A percentile compares a stretch with the other conserved stretches of the same genome.
phyloP scores from a whole-genome alignment of 1,140 invertebrate species.

The Ceratosolen solmsi region DNA sequence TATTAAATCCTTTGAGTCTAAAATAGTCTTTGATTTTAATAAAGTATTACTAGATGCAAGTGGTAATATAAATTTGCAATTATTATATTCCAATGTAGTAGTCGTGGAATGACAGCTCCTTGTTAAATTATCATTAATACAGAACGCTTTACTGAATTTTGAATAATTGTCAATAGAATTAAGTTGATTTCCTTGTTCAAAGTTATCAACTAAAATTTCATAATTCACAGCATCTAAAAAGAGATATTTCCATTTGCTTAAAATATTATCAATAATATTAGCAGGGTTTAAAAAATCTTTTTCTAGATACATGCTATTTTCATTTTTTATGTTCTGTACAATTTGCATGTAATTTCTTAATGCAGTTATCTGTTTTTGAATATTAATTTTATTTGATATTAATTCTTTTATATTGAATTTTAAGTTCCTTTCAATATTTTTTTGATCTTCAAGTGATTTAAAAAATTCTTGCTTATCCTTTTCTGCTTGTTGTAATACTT shows the following conservation, averaged over 20 bases:
- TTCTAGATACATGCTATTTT: slow-evolving; percentile 46
- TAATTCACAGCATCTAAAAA: slow-evolving; percentile 55
- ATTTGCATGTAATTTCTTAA: slow-evolving; percentile 65
- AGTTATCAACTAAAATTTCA: slow-evolving; percentile 43
- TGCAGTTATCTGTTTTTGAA: slow-evolving; percentile 65
- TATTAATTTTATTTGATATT: slow-evolving; percentile 61
- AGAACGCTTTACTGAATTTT: slow-evolving; percentile 22
- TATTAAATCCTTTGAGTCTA: slow-evolving; percentile 4
- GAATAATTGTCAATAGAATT: slow-evolving; percentile 6
- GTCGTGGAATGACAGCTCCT: neutral
- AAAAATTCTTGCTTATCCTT: slow-evolving; percentile 70
- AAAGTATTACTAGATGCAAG: slow-evolving; percentile 1
- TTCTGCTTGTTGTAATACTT: slow-evolving; percentile 69
- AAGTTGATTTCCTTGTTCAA: slow-evolving; percentile 37
- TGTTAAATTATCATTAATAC: neutral
- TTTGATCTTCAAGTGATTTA: slow-evolving; percentile 60
- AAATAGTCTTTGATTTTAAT: slow-evolving; percentile 8
- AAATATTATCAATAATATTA: slow-evolving; percentile 61
- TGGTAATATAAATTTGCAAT: slow-evolving; percentile 40
- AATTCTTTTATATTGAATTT: slow-evolving; percentile 56
- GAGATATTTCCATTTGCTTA: slow-evolving; percentile 62
- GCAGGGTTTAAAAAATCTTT: slow-evolving; percentile 58
- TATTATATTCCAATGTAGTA: slow-evolving; percentile 1
- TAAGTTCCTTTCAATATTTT: slow-evolving; percentile 58
- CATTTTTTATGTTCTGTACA: slow-evolving; percentile 62